A percentile compares a stretch with the other conserved stretches of the same genome.
These are phyloP conservation scores for Anastrepha ludens DNA, from an alignment of 1,140 invertebrate species.

Conservation along the genomic window DNA sequence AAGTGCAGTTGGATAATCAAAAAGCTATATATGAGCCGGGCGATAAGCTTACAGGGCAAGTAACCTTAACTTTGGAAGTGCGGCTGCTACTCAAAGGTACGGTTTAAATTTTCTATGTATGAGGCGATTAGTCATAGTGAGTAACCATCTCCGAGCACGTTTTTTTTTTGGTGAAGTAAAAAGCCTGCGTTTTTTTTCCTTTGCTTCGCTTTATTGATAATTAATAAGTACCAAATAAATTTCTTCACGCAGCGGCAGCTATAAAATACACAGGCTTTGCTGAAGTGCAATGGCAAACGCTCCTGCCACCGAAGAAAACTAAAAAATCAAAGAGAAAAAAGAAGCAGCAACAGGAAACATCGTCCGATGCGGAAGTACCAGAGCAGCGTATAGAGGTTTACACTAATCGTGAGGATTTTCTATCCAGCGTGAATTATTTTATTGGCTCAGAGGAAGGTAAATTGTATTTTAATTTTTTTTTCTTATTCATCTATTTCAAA, in stretches of 20 bases:
- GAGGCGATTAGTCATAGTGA: background rate
- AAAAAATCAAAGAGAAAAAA: constrained; percentile 54
- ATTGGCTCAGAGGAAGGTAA: constrained; percentile 66
- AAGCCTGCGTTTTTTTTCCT: no score
- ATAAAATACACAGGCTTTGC: constrained; percentile 67
- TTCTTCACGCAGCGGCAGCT: constrained; percentile 60
- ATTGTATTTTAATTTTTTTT: background rate
- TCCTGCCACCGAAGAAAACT: constrained; percentile 58
- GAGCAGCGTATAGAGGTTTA: constrained; percentile 53
- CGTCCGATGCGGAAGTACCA: background rate
- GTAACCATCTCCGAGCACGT: no score
- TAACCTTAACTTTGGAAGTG: constrained; percentile 59
- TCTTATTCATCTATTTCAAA: background rate
- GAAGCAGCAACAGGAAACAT: background rate
- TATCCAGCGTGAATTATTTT: constrained; percentile 69
- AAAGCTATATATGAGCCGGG: constrained; percentile 63
- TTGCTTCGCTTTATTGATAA: no score
- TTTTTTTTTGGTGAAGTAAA: no score
- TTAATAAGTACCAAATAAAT: background rate
- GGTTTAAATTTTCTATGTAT: background rate
- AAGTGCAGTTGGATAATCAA: constrained; percentile 65
- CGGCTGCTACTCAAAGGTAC: constrained; percentile 67
- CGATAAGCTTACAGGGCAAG: constrained; percentile 62
- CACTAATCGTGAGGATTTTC: constrained; percentile 67
- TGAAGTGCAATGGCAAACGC: constrained; percentile 61